Base-by-base conservation (phyloP, 2,888 invertebrate species). In the Drosophila aldrichi region DNA sequence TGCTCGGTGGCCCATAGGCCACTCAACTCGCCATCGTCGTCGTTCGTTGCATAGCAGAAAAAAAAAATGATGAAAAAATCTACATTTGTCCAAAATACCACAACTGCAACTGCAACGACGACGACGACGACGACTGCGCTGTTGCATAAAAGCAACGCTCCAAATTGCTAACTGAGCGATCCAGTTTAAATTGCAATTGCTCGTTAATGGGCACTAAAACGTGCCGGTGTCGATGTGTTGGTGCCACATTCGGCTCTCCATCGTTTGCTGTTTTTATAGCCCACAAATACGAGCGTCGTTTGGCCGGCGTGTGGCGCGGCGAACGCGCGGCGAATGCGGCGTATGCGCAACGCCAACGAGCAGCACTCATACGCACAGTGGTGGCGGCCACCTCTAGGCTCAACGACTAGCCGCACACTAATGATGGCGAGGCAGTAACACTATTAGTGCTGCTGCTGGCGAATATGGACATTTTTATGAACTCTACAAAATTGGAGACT, bases 111-210 rank as follows among this genome's bases (percentile, higher is more conserved):
- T 32, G 48, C 48, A 49, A 48, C 48, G 6, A 8, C 51, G 9
- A 22, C 51, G 7, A 4, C 51, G 3, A 36, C 51, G 1, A 12
- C 68, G 52, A 56, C 84, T 60, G 68, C 70, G 74, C 67, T 76
- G 86, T 90, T 90, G 90, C 89, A 90, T 89, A 89, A 89, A 89
- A 81, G 83, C 82, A 89, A 90, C 86, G 86, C 82, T 90, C 88
- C 87, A 90, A 91, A 88, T 90, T 91, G 82, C 88, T 83, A 88
- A 90, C 89, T 84, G 89, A 83, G 89, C 91, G 90, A 91, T 91
- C 91, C 91, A 91, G 91, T 91, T 91, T 91, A 91, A 91, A 91
- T 91, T 91, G 91, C 91, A 91, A 91, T 91, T 89, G 90, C 89
- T 91, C 92, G 91, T 91, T 91, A 91, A 91, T 91, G 89, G 91